These are phyloP conservation scores for Oreochromis tanganicae DNA, from an alignment of 2,113 vertebrate genomes.

Conservation along the genomic window DNA sequence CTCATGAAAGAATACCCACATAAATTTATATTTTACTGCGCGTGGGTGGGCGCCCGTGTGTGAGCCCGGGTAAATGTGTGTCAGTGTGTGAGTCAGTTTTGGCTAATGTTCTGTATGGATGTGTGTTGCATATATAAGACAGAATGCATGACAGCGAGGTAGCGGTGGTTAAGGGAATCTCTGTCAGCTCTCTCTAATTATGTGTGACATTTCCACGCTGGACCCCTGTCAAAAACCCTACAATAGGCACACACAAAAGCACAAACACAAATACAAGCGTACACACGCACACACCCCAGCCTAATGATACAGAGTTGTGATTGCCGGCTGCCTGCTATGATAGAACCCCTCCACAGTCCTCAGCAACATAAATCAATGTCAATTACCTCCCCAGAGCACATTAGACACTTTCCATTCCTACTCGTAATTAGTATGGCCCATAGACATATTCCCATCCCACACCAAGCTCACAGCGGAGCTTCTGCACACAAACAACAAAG, in stretches of 20 bases:
- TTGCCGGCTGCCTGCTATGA: slow-evolving; percentile 69
- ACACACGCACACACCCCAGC: slow-evolving; percentile 3
- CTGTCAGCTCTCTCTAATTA: slow-evolving; percentile 70
- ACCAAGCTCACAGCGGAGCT: slow-evolving; percentile 27
- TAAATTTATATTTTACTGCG: slow-evolving; percentile 16
- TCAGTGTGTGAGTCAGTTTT: slow-evolving; percentile 14
- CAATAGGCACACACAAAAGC: slow-evolving; percentile 37
- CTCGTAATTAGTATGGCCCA: slow-evolving; percentile 66
- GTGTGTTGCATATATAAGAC: slow-evolving; percentile 10
- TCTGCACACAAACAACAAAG: slow-evolving; percentile 50
- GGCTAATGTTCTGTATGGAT: background rate
- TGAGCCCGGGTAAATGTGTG: slow-evolving; percentile 23
- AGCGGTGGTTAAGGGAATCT: slow-evolving; percentile 11
- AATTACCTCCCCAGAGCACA: slow-evolving; percentile 73
- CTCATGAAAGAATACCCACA: slow-evolving; percentile 21
- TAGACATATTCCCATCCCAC: slow-evolving; percentile 64
- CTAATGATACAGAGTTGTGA: slow-evolving; percentile 69
- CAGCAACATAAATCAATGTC: slow-evolving; percentile 74
- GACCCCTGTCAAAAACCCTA: slow-evolving; percentile 59
- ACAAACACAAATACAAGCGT: background rate
- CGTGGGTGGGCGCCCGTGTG: background rate
- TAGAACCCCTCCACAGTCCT: slow-evolving; percentile 64
- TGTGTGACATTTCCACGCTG: slow-evolving; percentile 62
- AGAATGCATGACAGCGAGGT: slow-evolving; percentile 37
- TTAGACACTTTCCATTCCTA: slow-evolving; percentile 67